phyloP scores from a whole-genome alignment of 2,113 vertebrate species.

The Hippocampus mohnikei region DNA sequence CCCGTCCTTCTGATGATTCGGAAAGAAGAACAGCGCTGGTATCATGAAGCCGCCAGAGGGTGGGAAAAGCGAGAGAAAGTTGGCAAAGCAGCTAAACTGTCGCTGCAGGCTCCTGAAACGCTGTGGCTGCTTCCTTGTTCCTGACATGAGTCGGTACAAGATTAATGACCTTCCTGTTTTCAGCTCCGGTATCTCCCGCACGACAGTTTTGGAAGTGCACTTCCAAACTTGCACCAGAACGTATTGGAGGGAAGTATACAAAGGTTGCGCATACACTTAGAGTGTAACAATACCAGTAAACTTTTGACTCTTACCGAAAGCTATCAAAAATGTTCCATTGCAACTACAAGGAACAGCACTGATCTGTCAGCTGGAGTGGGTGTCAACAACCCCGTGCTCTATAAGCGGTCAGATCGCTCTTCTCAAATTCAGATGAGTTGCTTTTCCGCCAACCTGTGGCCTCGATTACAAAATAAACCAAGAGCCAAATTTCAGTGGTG shows the following conservation, averaged over 20 bases:
- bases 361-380: conserved; percentile 9
- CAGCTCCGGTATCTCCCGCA: conserved; percentile 41
- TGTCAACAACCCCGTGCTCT: background rate
- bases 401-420: background rate
- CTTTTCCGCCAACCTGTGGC: background rate
- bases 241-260: conserved; percentile 14
- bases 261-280: background rate
- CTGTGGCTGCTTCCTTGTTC: conserved; percentile 40
- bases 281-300: background rate
- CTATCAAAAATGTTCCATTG: background rate
- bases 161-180: conserved; percentile 66
- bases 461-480: background rate
- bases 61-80: conserved; percentile 19
- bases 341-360: conserved; percentile 3
- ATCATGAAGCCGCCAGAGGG: conserved; percentile 6
- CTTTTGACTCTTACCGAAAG: background rate
- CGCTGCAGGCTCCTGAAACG: conserved; percentile 18
- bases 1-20: background rate
- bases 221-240: conserved; percentile 29
- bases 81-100: conserved; percentile 22
- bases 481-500: background rate
- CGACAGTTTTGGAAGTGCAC: conserved; percentile 27
- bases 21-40: background rate
- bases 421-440: background rate
- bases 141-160: conserved; percentile 44